A percentile compares a stretch with the other conserved stretches of the same genome.
These are phyloP conservation scores for Thelaira solivaga DNA, from an alignment of 2,888 invertebrate genomes.

Conservation along the genomic window DNA sequence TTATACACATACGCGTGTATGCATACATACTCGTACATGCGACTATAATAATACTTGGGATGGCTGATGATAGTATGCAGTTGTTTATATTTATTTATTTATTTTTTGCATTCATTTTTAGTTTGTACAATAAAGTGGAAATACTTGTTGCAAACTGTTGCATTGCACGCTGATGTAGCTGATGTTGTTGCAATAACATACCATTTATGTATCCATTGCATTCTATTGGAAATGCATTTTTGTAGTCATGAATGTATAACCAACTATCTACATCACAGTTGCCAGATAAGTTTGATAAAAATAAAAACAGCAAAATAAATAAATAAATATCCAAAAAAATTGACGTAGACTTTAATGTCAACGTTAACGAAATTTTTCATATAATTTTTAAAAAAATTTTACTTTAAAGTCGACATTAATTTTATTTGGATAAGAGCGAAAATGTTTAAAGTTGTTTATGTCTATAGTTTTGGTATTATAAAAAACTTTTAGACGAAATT, in stretches of 20 bases:
- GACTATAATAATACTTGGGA: conserved; percentile 31
- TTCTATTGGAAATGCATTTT: conserved; percentile 39
- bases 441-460: no score
- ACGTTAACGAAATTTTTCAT: no score
- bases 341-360: no score
- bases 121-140: conserved; percentile 59
- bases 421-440: no score
- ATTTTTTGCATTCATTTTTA: conserved; percentile 9
- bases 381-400: no score
- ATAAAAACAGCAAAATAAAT: no score
- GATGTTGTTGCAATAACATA: conserved; percentile 53
- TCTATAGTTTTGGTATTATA: no score
- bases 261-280: conserved; percentile 37
- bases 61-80: conserved; percentile 24
- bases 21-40: neutral
- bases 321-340: no score
- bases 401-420: no score
- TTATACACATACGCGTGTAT: neutral
- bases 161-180: conserved; percentile 56
- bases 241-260: conserved; percentile 27
- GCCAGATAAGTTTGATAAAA: no score
- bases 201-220: conserved; percentile 60
- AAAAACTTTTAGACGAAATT: no score
- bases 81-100: conserved; percentile 30
- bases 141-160: conserved; percentile 63